Conservation (phyloP, 1,140 invertebrate genomes). For the Platyscapa corneri region DNA sequence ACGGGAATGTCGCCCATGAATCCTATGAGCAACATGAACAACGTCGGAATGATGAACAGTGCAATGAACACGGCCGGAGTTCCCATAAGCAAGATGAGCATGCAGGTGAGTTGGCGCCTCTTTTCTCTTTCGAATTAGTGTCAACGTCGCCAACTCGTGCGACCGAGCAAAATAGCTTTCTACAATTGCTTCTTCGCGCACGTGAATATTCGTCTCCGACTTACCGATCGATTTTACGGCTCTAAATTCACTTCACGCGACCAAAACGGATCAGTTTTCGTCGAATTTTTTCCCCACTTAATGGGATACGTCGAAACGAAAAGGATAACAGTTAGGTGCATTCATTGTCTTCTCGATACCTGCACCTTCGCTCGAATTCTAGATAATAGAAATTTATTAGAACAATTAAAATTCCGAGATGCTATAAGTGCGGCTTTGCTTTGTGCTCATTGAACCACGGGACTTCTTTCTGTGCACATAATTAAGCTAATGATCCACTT, state of each 20-base stretch:
- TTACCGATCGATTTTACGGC: background rate
- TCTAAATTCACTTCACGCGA: no score
- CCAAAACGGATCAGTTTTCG: no score
- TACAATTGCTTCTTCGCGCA: background rate
- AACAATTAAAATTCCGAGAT: background rate
- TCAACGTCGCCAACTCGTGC: background rate
- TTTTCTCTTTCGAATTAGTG: slow-evolving; percentile 3
- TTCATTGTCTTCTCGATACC: no score
- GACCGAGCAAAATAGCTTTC: slow-evolving; percentile 9
- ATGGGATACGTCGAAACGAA: no score
- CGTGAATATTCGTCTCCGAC: background rate
- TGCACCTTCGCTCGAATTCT: no score
- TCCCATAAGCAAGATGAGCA: slow-evolving; percentile 75
- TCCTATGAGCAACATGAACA: slow-evolving; percentile 80
- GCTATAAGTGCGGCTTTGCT: background rate
- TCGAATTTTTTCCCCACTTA: no score
- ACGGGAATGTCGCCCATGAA: slow-evolving; percentile 75
- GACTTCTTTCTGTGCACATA: background rate
- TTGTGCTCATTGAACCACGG: background rate
- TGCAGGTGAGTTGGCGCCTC: slow-evolving; percentile 73
- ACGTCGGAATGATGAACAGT: slow-evolving; percentile 77
- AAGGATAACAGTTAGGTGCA: no score
- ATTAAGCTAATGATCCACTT: background rate
- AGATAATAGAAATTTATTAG: background rate
- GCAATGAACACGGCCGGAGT: slow-evolving; percentile 79